Evolutionary conservation across 2,797 vertebrate genomes (phyloP), one percentile per base, ranked within the genome.

Genomic region (Sebastes elongatus): DNA sequence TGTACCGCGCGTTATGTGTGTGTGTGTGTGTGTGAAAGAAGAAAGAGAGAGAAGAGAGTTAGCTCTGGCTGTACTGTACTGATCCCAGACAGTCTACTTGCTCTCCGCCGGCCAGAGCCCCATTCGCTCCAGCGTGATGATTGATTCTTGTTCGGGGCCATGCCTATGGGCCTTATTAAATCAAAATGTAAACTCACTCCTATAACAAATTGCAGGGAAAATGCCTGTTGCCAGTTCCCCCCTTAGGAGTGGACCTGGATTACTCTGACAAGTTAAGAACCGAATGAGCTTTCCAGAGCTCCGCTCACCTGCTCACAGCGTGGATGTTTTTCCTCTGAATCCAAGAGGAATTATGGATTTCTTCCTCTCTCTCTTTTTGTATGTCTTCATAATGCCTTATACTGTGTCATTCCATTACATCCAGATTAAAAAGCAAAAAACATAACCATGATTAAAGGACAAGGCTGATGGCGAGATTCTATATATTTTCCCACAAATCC

Each of bases 91-190:
- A 78, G 83, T 86, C 75, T 69, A 83, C 78, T 78, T 71, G 67
- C 79, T 88, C 85, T 86, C 78, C 42, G 32, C 64, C 70, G 82
- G 84, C 87, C 87, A 73, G 27, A 80, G 82, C 71, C 81, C 88
- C 20, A 62, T 90, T 91, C 83, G 73, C 77, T 79, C 55, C 78
- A 84, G 79, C 79, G 64, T 71, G 86, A 92, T 94, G 92, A 95
- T 94, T 94, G 91, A 95, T 95, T 95, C 92, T 92, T 93, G 92
- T 95, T 94, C 72, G 83, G 72, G 88, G 92, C 86, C 85, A 91
- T 93, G 93, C 93, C 93, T 94, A 84, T 94, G 93, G 93, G 92
- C 91, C 90, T 95, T 93, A 94, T 95, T 95, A 94, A 95, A 94
- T 95, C 88, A 93, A 94, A 93, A 96, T 94, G 94, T 93, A 93